A percentile compares a stretch with the other conserved stretches of the same genome.
Evolutionary conservation across 2,113 vertebrate genomes (phyloP).

Genomic region (Telmatochromis sp.): DNA sequence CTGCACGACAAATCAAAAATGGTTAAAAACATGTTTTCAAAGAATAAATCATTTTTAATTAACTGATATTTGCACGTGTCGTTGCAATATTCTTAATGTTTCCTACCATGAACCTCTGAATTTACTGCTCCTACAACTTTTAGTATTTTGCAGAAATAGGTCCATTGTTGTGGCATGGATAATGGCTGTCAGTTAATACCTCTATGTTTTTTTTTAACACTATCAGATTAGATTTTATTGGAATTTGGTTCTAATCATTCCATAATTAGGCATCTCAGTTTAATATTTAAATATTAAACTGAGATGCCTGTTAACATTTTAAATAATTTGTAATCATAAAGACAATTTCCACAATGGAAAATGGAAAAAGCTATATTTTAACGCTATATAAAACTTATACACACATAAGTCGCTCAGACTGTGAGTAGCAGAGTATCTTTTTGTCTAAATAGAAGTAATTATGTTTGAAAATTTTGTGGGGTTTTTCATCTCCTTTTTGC

Average conservation of each 20-base stretch:
- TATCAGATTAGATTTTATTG: background rate
- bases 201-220: background rate
- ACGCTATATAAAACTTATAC: background rate
- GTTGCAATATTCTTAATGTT: background rate
- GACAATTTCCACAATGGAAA: background rate
- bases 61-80: background rate
- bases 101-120: background rate
- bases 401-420: background rate
- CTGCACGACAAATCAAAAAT: background rate
- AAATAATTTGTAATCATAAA: background rate
- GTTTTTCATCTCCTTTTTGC: background rate
- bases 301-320: background rate
- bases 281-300: background rate
- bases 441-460: background rate
- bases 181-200: background rate
- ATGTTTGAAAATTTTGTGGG: accelerated
- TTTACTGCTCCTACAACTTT: background rate
- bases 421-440: background rate
- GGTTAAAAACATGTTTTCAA: background rate
- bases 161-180: background rate
- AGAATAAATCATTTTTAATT: background rate
- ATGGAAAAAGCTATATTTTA: background rate
- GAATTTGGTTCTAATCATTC: background rate
- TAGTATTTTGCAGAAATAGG: background rate
- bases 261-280: background rate